Evolutionary conservation across 1,140 invertebrate genomes (phyloP).

Genomic region (Saccostrea echinata): DNA sequence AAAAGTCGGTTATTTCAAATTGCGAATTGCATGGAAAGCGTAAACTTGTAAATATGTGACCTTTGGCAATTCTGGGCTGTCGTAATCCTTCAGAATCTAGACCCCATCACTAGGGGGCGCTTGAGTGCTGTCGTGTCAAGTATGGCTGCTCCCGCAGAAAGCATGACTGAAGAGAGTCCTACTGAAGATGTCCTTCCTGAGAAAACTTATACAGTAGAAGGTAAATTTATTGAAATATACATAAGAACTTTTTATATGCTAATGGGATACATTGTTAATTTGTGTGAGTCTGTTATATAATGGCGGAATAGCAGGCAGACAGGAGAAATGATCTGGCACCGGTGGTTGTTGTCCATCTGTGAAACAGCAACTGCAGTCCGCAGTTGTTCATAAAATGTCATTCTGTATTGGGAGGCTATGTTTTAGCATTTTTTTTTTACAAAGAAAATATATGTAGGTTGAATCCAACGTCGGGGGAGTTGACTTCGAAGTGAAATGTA

Average conservation of each 20-base stretch:
- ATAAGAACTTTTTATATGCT: not conserved
- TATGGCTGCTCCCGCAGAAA: constrained; percentile 73
- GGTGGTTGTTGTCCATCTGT: not conserved
- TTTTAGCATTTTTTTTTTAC: too few species aligned
- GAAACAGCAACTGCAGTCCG: too few species aligned
- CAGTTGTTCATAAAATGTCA: too few species aligned
- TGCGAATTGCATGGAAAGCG: too few species aligned
- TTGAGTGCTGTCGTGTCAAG: constrained; percentile 62
- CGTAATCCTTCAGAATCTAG: not conserved
- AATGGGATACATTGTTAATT: not conserved
- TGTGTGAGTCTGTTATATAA: not conserved
- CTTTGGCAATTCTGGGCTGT: constrained; percentile 6
- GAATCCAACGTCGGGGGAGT: too few species aligned
- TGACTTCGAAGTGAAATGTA: too few species aligned
- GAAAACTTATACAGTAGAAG: constrained; percentile 72
- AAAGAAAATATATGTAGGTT: too few species aligned
- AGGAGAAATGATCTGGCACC: not conserved
- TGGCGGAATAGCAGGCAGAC: too few species aligned
- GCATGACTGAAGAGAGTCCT: constrained; percentile 68
- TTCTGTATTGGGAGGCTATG: too few species aligned
- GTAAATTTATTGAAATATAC: constrained; percentile 53
- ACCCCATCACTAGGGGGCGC: constrained; percentile 27
- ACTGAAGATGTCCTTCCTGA: constrained; percentile 53
- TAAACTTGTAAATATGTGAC: not conserved
- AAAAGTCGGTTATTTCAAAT: too few species aligned